Evolutionary conservation across 2,797 vertebrate species (phyloP), one percentile per base, ranked within the genome.

Genomic region (Spea hammondii): DNA sequence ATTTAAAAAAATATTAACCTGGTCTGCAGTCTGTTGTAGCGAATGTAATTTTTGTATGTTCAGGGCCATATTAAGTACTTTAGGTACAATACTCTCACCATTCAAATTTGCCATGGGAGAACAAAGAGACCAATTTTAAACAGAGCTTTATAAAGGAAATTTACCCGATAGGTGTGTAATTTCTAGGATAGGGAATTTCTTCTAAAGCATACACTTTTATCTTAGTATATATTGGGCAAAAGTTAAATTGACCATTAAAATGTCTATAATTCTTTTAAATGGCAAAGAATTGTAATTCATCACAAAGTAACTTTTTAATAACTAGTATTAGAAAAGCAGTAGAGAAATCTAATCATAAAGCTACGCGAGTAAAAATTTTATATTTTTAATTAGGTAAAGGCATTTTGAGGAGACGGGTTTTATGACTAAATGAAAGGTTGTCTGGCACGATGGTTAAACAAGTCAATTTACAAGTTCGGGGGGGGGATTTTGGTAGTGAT

Each of bases 241-340:
- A 85, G 13, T 51, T 79, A 87, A 89, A 86, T 72, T 53, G 64
- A 80, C 78, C 86, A 54, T 84, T 85, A 85, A 88, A 88, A 85
- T 76, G 51, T 0, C 0, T 72, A 48, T 79, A 71, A 83, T 65
- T 8, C 80, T 87, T 65, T 85, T 69, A 76, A 84, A 47, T 79
- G 82, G 74, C 66, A 65, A 83, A 86, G 32, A 83, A 84, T 86
- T 87, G 85, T 69, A 80, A 86, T 89, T 89, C 85, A 79, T 85
- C 77, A 84, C 76, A 4, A 47, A 53, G 1, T 68, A 84, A 77
- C 80, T 46, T 47, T 81, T 72, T 76, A 81, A 81, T 76, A 77
- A 68, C 74, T 66, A 57, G 12, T 85, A 74, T 78, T 80, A 85
- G 1, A 10, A 79, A 87, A 65, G 32, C 48, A 79, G 6, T 77